phyloP scores from a whole-genome alignment of 2,888 invertebrate genomes.

The Meganola albula region DNA sequence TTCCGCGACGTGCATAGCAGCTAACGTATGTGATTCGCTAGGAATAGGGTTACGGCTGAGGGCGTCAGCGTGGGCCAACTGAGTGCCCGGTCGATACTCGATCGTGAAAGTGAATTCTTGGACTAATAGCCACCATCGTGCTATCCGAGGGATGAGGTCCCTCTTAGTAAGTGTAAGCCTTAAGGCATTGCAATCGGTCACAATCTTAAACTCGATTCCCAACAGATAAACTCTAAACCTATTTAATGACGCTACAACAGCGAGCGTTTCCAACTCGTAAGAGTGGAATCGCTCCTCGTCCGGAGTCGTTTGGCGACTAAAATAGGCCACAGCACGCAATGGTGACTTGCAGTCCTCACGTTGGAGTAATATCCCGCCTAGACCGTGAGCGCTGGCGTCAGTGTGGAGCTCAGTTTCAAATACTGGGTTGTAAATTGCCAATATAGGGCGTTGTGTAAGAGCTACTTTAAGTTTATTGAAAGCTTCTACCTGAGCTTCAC shows the following conservation, averaged over 20 bases:
- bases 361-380: constrained; percentile 7
- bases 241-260: constrained; percentile 5
- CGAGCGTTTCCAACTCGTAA: constrained; percentile 4
- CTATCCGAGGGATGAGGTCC: neutral
- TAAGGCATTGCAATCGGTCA: constrained; percentile 4
- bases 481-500: neutral
- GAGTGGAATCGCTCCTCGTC: constrained; percentile 4
- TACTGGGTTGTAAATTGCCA: constrained; percentile 1
- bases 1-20: too few relatives aligned
- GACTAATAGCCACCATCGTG: constrained; percentile 4
- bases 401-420: constrained; percentile 4
- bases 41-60: constrained; percentile 3
- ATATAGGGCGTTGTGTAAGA: constrained; percentile 1
- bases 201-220: neutral
- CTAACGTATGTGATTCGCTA: neutral
- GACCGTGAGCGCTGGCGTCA: constrained; percentile 1
- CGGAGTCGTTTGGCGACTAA: constrained; percentile 2
- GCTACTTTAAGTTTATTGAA: neutral
- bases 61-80: constrained; percentile 4
- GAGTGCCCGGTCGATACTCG: constrained; percentile 3
- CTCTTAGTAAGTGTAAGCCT: constrained; percentile 1
- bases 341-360: neutral
- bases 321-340: constrained; percentile 5
- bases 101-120: constrained; percentile 4
- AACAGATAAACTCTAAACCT: constrained; percentile 3